phyloP scores from a whole-genome alignment of 2,888 invertebrate genomes.

The Catocala fraxini region DNA sequence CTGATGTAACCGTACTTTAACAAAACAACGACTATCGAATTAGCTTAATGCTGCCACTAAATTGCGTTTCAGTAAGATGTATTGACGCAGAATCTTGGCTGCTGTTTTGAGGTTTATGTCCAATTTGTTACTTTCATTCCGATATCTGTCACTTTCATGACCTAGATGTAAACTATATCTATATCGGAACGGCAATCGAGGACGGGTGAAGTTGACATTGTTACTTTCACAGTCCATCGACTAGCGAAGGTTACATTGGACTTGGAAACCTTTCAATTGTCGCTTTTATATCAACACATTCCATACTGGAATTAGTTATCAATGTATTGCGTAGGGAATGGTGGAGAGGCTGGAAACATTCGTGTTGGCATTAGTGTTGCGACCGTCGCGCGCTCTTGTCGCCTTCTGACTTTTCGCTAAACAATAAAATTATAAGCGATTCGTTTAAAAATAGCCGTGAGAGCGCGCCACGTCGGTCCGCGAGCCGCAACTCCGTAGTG shows the following conservation, averaged over 20 bases:
- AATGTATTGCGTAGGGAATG: constrained; percentile 57
- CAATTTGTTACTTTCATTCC: constrained; percentile 31
- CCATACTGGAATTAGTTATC: constrained; percentile 53
- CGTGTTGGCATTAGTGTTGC: constrained; percentile 76
- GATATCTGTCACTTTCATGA: constrained; percentile 19
- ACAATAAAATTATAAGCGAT: constrained; percentile 86
- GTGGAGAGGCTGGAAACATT: constrained; percentile 63
- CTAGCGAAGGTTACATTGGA: constrained; percentile 42
- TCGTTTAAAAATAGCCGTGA: constrained; percentile 79
- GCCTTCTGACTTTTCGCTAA: constrained; percentile 80
- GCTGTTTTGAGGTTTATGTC: constrained; percentile 27
- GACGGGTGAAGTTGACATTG: constrained; percentile 23
- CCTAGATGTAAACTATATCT: constrained; percentile 21
- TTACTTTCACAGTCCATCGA: constrained; percentile 22
- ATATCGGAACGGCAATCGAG: constrained; percentile 9
- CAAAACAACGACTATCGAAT: not conserved
- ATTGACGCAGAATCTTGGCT: constrained; percentile 23
- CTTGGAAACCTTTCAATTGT: constrained; percentile 56
- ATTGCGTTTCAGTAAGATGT: constrained; percentile 25
- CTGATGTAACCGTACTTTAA: not conserved
- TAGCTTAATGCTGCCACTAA: not conserved
- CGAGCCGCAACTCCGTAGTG: constrained; percentile 64
- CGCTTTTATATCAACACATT: constrained; percentile 44
- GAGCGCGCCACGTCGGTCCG: constrained; percentile 62
- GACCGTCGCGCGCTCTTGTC: constrained; percentile 82